Conservation (phyloP, 2,797 vertebrate genomes). For the Aphelocoma californica region DNA sequence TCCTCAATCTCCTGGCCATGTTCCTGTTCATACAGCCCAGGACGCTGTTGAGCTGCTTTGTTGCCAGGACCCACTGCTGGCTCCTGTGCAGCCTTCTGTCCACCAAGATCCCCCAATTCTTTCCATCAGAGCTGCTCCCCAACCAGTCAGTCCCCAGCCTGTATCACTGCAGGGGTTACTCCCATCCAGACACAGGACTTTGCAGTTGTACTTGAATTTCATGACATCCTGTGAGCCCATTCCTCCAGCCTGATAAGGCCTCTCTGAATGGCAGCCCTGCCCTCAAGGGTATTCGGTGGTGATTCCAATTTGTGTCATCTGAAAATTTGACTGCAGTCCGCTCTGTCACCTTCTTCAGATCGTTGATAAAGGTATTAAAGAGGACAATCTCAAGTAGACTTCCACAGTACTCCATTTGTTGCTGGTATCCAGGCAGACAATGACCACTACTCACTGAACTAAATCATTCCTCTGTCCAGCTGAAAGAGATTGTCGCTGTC, state of each 20-base stretch:
- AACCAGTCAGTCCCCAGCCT: not conserved
- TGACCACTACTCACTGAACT: fast-evolving
- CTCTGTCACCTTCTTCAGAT: not conserved
- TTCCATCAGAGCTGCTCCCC: not conserved
- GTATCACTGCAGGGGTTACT: not conserved
- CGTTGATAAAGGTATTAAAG: not conserved
- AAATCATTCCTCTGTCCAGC: not conserved
- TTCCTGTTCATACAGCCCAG: not conserved
- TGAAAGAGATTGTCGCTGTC: not conserved
- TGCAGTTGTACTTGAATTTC: not conserved
- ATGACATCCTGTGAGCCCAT: not conserved
- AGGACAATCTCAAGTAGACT: not conserved
- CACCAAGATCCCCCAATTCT: not conserved
- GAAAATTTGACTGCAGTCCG: not conserved
- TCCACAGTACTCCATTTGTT: not conserved
- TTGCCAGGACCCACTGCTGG: not conserved
- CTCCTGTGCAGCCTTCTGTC: not conserved
- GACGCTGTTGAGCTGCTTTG: not conserved
- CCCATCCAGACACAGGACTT: not conserved
- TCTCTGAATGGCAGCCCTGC: not conserved
- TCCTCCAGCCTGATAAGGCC: fast-evolving
- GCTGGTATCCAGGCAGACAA: not conserved
- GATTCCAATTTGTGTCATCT: not conserved
- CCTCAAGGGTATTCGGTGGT: not conserved
- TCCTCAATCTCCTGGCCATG: not conserved